Percentiles rank a stretch among this genome's conserved stretches.
phyloP scores from a whole-genome alignment of 2,113 vertebrate genomes.

The Burhinus oedicnemus region DNA sequence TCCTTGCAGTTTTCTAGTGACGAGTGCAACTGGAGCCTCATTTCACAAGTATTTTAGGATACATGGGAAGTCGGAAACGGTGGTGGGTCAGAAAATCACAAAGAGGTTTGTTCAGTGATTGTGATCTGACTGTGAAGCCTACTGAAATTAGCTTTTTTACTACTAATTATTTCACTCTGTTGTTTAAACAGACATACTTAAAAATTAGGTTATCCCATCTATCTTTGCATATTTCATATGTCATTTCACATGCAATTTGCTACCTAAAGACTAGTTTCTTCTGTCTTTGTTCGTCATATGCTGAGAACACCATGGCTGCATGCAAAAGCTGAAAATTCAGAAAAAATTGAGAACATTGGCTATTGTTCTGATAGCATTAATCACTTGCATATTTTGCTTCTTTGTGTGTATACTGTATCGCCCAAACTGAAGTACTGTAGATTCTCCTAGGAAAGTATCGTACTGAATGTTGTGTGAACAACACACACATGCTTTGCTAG shows the following conservation, averaged over 20 bases:
- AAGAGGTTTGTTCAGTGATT: neutral
- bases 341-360: neutral
- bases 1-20: neutral
- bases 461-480: neutral
- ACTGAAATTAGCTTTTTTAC: neutral
- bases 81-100: neutral
- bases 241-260: neutral
- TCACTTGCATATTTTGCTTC: neutral
- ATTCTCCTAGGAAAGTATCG: neutral
- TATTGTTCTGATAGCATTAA: neutral
- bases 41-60: neutral
- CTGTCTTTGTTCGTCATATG: neutral
- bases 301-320: neutral
- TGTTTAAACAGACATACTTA: neutral
- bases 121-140: neutral
- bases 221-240: neutral
- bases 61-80: neutral
- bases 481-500: too few relatives aligned
- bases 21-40: neutral
- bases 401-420: neutral
- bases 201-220: neutral
- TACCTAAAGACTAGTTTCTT: neutral
- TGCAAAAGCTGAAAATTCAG: neutral
- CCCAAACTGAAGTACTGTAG: neutral
- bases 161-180: neutral